These are phyloP conservation scores for Eremobia ochroleuca DNA, from an alignment of 2,888 invertebrate species.

Conservation along the genomic window DNA sequence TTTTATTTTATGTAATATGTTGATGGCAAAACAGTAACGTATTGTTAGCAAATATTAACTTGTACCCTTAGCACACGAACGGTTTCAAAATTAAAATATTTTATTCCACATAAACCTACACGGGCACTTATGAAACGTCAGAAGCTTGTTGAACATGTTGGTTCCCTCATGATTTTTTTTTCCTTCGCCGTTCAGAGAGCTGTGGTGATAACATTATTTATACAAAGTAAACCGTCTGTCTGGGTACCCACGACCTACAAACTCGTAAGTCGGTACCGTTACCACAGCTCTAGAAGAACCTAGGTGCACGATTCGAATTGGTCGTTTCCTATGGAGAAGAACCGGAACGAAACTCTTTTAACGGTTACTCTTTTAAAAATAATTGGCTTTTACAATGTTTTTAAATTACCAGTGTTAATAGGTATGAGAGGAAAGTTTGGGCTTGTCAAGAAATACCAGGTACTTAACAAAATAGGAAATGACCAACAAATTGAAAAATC, in stretches of 20 bases:
- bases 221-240: too few relatives aligned
- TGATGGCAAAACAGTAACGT: constrained; percentile 15
- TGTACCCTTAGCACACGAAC: background rate
- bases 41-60: background rate
- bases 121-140: background rate
- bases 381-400: too few relatives aligned
- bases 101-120: background rate
- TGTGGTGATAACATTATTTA: too few relatives aligned
- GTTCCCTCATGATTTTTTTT: too few relatives aligned
- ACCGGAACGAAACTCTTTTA: background rate
- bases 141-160: background rate
- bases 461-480: background rate
- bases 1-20: constrained; percentile 26
- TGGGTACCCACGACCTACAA: too few relatives aligned
- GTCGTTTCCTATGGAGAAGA: background rate
- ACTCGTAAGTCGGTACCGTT: too few relatives aligned
- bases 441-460: background rate
- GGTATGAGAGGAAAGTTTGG: background rate
- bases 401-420: background rate
- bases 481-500: background rate
- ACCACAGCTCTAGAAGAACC: background rate
- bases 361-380: background rate
- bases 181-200: too few relatives aligned
- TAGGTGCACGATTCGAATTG: background rate
- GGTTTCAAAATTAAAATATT: background rate